Evolutionary conservation across 2,797 vertebrate genomes (phyloP), one percentile per base, ranked within the genome.

Genomic region (Pygocentrus nattereri): DNA sequence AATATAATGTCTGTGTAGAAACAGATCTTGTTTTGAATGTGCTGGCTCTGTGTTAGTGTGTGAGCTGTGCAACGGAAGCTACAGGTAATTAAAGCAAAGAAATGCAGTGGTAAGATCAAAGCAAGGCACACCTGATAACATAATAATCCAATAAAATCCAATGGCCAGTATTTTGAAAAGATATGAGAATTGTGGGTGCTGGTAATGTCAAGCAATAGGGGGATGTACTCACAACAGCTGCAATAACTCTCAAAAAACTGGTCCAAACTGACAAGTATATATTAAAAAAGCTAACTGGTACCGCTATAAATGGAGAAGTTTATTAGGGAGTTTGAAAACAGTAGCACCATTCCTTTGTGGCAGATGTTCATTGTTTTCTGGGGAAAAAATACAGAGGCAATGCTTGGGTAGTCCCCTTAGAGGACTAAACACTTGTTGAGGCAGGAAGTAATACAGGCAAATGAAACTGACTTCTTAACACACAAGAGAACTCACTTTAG

Each of bases 381-480:
- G 41, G 11, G 3, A 25, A 11, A 25, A 5, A 25, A 47, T 8
- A 15, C 64, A 23, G 10, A 12, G 10, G 34, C 18, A 38, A 34
- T n/a, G 41, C n/a, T 68, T 65, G 62, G 10, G 23, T 27, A 58
- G 54, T 1, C 8, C 41, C 41, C 41, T 44, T 86, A 13, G 7
- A 74, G 83, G 44, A 41, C 15, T 52, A 79, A n/a, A 80, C 78
- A 88, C 81, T 87, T 87, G 88, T 83, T 87, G 76, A 52, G 56
- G 64, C 58, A 82, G 83, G 78, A 58, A 75, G 74, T 50, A n/a
- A 87, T 70, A 78, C 62, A 70, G 68, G 64, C 34, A 41, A 41
- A 38, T 38, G 34, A 41, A 41, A n/a, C 8, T 21, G 21, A 44
- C 65, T 68, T 44, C 38, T 23, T 25, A 69, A 69, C n/a, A 44